These are phyloP conservation scores for Steinernema scapterisci DNA, from an alignment of 2,888 invertebrate genomes.

Conservation along the genomic window DNA sequence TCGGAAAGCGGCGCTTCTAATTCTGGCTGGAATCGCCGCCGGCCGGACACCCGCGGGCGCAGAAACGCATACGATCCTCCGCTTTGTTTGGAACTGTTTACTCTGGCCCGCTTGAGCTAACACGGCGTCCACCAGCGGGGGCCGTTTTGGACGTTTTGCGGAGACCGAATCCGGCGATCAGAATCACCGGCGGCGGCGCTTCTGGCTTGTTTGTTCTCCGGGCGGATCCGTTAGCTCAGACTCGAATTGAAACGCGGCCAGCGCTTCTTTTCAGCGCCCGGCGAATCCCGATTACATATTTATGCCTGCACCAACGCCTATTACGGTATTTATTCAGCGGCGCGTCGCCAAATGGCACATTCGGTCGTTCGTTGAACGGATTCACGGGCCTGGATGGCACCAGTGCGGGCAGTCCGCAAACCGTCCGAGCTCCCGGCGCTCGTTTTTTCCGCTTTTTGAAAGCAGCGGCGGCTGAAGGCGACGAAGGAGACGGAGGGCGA, in stretches of 20 bases:
- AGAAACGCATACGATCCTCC: background rate
- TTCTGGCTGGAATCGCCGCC: background rate
- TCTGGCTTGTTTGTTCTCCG: background rate
- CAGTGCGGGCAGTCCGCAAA: background rate
- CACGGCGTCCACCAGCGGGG: background rate
- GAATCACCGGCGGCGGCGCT: background rate
- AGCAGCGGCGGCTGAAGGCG: too few species aligned
- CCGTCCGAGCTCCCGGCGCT: background rate
- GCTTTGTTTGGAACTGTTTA: slow-evolving; percentile 14
- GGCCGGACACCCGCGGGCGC: too few species aligned
- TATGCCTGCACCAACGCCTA: background rate
- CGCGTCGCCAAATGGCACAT: slow-evolving; percentile 15
- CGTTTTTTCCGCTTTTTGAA: background rate
- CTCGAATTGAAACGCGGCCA: background rate
- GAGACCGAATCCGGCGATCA: background rate
- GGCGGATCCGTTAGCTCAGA: background rate
- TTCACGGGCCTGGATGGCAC: background rate
- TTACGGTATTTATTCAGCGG: slow-evolving; percentile 24
- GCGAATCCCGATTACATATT: slow-evolving; percentile 10
- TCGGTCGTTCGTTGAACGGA: background rate
- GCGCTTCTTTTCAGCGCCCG: background rate
- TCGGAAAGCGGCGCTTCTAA: background rate
- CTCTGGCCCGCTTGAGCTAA: slow-evolving; percentile 8
- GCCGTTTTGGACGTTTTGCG: background rate
- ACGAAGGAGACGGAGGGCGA: too few species aligned